These are phyloP conservation scores for Sesia apiformis DNA, from an alignment of 2,888 invertebrate genomes.

Conservation along the genomic window DNA sequence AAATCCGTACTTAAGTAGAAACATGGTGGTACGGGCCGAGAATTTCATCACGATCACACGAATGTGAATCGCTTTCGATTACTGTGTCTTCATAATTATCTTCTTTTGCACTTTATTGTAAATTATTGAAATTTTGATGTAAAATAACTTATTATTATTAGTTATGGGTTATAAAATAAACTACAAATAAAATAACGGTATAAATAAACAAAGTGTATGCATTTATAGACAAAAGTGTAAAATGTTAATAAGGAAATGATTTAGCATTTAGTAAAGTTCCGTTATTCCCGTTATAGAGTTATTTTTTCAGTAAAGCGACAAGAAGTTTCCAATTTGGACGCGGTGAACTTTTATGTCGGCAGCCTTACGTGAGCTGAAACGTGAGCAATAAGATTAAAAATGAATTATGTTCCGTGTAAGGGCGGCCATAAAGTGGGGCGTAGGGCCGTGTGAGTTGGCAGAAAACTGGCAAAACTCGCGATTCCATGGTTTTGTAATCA, in stretches of 20 bases:
- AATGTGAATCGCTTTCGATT: too few relatives aligned
- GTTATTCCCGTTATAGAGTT: neutral
- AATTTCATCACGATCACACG: too few relatives aligned
- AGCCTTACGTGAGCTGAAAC: constrained; percentile 66
- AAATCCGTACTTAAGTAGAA: too few relatives aligned
- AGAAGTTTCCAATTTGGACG: constrained; percentile 59
- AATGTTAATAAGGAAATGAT: neutral
- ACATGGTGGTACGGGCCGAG: too few relatives aligned
- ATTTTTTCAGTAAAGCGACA: constrained; percentile 23
- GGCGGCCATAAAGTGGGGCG: constrained; percentile 34
- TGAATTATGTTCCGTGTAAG: constrained; percentile 56
- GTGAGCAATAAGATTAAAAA: constrained; percentile 67
- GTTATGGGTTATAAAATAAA: too few relatives aligned
- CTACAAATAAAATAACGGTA: too few relatives aligned
- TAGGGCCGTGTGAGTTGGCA: constrained; percentile 13
- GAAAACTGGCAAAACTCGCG: constrained; percentile 6
- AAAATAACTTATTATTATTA: too few relatives aligned
- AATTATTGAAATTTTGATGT: too few relatives aligned
- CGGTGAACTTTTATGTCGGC: constrained; percentile 65
- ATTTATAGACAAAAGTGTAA: neutral
- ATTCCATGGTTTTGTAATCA: constrained; percentile 14
- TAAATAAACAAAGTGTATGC: too few relatives aligned
- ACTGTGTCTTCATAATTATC: too few relatives aligned
- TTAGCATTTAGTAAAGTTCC: neutral
- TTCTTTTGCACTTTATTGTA: too few relatives aligned